phyloP scores from a whole-genome alignment of 2,888 invertebrate genomes.

The Leucoma salicis region DNA sequence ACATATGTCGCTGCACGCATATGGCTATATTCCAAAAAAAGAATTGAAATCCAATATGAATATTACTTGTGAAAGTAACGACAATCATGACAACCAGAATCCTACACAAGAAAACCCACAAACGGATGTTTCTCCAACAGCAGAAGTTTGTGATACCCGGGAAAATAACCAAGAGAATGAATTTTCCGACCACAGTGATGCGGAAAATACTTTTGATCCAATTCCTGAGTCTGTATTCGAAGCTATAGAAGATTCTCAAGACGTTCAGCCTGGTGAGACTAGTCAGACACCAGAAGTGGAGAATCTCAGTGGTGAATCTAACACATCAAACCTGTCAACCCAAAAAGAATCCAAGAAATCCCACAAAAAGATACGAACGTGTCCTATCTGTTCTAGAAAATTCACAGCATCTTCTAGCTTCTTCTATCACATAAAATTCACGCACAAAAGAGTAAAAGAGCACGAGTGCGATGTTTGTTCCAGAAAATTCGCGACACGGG shows the following conservation, averaged over 20 bases:
- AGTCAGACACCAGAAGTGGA: conserved; percentile 3
- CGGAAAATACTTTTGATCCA: conserved; percentile 46
- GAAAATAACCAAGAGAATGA: conserved; percentile 30
- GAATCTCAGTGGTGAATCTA: conserved; percentile 1
- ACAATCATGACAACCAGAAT: neutral
- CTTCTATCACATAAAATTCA: conserved; percentile 78
- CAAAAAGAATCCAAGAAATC: neutral
- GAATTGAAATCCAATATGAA: conserved; percentile 3
- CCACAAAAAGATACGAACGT: conserved; percentile 51
- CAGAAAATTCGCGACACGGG: conserved; percentile 67
- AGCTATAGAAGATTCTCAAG: conserved; percentile 58
- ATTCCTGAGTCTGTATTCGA: conserved; percentile 57
- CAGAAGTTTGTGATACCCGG: neutral
- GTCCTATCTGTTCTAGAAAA: conserved; percentile 70
- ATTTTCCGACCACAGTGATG: conserved; percentile 54
- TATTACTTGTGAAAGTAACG: conserved; percentile 2
- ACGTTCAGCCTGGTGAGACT: conserved; percentile 22
- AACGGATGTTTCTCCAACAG: neutral
- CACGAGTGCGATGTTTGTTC: conserved; percentile 75
- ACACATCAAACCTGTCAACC: neutral
- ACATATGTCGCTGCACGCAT: conserved; percentile 65
- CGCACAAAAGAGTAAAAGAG: conserved; percentile 65
- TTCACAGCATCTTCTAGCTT: conserved; percentile 74
- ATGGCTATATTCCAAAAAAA: conserved; percentile 21
- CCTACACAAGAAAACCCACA: neutral